Percentiles rank a stretch among this genome's conserved stretches.
These are phyloP conservation scores for Phyllotis vaccarum DNA, from an alignment of 2,797 vertebrate species.

Conservation along the genomic window DNA sequence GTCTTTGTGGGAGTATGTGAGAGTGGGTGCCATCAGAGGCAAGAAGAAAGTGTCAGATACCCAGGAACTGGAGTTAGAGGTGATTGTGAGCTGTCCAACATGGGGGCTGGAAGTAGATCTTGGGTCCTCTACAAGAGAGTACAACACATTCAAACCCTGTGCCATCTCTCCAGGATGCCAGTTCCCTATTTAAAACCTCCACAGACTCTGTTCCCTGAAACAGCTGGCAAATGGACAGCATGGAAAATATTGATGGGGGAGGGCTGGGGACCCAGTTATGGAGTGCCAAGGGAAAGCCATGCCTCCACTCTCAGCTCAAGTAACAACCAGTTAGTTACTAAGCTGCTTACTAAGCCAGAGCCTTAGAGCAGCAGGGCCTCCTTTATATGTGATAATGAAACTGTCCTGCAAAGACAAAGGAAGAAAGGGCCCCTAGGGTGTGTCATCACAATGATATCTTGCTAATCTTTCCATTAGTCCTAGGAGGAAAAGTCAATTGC, in stretches of 20 bases:
- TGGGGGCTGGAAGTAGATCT: not conserved
- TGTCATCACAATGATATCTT: not conserved
- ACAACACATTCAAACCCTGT: not conserved
- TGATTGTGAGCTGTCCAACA: not conserved
- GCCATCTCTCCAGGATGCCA: not conserved
- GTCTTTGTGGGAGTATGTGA: not conserved
- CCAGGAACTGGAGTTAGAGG: not conserved
- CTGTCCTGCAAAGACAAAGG: slow-evolving; percentile 17
- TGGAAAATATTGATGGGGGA: not conserved
- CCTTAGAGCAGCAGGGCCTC: not conserved
- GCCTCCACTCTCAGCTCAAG: not conserved
- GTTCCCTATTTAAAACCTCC: not conserved
- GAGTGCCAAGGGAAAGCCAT: not conserved
- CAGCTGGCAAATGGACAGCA: not conserved
- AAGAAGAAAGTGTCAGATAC: not conserved
- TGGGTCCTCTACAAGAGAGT: not conserved
- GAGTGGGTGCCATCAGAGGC: too few species aligned
- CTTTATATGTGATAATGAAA: not conserved
- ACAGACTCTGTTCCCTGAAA: not conserved
- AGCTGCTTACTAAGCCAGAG: not conserved
- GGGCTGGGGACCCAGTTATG: not conserved
- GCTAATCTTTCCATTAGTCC: not conserved
- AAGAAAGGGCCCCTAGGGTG: not conserved
- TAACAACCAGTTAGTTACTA: not conserved
- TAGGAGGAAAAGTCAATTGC: not conserved